These are phyloP conservation scores for Indicator indicator DNA, from an alignment of 2,113 vertebrate species.

Conservation along the genomic window DNA sequence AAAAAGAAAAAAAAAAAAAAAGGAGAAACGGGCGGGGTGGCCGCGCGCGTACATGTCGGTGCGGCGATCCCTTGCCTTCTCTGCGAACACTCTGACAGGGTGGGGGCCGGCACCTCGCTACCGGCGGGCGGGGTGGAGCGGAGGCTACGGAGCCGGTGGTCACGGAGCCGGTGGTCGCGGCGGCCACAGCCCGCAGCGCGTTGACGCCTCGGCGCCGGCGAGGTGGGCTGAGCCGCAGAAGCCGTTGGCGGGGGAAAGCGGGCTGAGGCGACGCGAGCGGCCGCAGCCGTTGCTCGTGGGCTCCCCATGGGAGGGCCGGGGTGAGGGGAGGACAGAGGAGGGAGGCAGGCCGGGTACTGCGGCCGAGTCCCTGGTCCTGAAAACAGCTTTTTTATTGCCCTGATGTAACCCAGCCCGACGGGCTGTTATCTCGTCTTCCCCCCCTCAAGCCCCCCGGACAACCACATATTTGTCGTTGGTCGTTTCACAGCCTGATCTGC, in stretches of 20 bases:
- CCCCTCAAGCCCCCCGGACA: neutral
- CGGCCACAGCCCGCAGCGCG: neutral
- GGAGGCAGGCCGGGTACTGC: neutral
- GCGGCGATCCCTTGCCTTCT: neutral
- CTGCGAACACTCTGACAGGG: neutral
- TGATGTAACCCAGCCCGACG: no score
- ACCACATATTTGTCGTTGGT: neutral
- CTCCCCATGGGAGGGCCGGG: neutral
- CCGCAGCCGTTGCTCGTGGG: neutral
- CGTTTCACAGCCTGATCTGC: neutral
- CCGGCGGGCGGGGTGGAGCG: no score
- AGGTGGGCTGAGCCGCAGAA: neutral
- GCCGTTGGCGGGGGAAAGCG: neutral
- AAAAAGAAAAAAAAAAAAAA: no score
- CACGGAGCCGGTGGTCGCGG: neutral
- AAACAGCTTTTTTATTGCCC: accelerated
- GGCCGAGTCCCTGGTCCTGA: accelerated
- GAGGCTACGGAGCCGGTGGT: neutral
- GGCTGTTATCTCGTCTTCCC: neutral
- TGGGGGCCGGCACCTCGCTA: no score
- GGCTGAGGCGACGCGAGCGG: neutral
- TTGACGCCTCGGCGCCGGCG: neutral
- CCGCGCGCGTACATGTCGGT: neutral
- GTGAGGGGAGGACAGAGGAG: neutral
- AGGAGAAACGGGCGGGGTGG: neutral